These are phyloP conservation scores for Pteria penguin DNA, from an alignment of 2,888 invertebrate genomes.

Conservation along the genomic window DNA sequence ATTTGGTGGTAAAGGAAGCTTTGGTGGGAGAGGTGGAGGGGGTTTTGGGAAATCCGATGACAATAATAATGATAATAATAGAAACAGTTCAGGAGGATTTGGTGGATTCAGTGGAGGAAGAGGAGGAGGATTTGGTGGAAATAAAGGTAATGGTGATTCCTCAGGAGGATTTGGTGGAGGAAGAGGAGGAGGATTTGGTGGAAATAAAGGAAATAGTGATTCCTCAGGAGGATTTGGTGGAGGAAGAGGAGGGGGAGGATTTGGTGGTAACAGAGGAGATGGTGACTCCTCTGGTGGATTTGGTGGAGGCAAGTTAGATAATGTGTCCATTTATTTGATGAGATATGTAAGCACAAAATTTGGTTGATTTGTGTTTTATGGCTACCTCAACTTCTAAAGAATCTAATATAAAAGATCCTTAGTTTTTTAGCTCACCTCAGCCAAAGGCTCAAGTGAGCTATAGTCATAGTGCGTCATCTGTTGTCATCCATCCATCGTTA, in stretches of 20 bases:
- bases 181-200: conserved; percentile 23
- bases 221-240: conserved; percentile 15
- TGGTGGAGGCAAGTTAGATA: conserved; percentile 20
- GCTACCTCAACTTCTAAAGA: too few relatives aligned
- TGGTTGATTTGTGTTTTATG: too few relatives aligned
- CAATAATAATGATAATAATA: too few relatives aligned
- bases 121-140: conserved; percentile 31
- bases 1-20: conserved; percentile 37
- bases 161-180: conserved; percentile 20
- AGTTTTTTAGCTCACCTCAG: too few relatives aligned
- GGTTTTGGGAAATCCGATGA: conserved; percentile 37
- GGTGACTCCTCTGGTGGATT: conserved; percentile 22
- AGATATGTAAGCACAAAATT: too few relatives aligned
- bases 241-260: conserved; percentile 21
- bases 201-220: conserved; percentile 13
- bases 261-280: conserved; percentile 15
- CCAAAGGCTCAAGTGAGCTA: too few relatives aligned
- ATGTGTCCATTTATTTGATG: too few relatives aligned
- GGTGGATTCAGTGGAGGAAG: conserved; percentile 28
- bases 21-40: conserved; percentile 34
- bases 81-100: conserved; percentile 4
- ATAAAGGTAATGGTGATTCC: conserved; percentile 2
- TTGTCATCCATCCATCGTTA: too few relatives aligned
- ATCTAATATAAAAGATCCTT: too few relatives aligned
- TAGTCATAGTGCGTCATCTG: too few relatives aligned